Evolutionary conservation across 2,113 vertebrate genomes (phyloP).

Genomic region (Pollachius pollachius): DNA sequence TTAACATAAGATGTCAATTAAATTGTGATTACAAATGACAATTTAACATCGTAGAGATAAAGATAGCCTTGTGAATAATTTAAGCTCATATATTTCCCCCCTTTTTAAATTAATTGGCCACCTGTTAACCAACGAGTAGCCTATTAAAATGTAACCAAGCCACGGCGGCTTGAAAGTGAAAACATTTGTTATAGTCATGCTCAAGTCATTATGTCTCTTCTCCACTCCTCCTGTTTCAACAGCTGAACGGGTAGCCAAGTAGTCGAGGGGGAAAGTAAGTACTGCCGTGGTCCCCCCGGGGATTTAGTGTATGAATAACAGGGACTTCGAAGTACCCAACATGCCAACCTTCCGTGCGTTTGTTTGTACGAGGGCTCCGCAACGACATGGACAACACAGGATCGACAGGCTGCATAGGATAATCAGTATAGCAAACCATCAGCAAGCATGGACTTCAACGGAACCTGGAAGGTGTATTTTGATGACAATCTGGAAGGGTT

Average conservation of each 20-base stretch:
- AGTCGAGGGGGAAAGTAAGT: background rate
- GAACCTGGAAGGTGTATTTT: slow-evolving; percentile 79
- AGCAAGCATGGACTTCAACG: slow-evolving; percentile 74
- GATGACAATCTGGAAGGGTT: slow-evolving; percentile 82
- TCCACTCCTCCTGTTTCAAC: too few relatives aligned
- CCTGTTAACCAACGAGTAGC: background rate
- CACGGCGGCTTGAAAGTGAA: too few relatives aligned
- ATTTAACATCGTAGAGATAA: too few relatives aligned
- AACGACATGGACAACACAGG: slow-evolving; percentile 23
- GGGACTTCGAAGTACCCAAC: slow-evolving; percentile 59
- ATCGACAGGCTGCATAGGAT: background rate
- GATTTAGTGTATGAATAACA: slow-evolving; percentile 44
- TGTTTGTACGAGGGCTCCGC: background rate
- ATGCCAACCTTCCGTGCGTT: slow-evolving; percentile 42
- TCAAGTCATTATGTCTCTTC: too few relatives aligned
- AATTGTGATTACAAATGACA: too few relatives aligned
- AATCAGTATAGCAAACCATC: background rate
- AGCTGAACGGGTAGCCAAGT: too few relatives aligned
- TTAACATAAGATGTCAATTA: background rate
- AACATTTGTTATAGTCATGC: too few relatives aligned
- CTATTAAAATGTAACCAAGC: too few relatives aligned
- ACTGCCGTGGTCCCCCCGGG: slow-evolving; percentile 20
- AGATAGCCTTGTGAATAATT: too few relatives aligned
- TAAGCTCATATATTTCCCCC: background rate
- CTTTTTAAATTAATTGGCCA: background rate